Evolutionary conservation across 1,140 invertebrate genomes (phyloP).

Genomic region (Drosophila sechellia): DNA sequence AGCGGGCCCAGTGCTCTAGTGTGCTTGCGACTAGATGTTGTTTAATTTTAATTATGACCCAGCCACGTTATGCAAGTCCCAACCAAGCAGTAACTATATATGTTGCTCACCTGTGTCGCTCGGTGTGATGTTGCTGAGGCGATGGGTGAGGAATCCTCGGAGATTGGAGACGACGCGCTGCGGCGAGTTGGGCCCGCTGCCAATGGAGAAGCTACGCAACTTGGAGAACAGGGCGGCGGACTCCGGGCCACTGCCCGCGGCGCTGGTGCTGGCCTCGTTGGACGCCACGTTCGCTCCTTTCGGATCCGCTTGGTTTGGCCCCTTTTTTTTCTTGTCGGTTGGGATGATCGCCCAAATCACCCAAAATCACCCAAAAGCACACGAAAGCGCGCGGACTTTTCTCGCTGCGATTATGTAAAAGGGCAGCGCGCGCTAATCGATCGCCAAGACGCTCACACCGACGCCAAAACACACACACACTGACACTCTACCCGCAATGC

Average conservation of each 20-base stretch:
- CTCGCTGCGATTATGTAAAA: slow-evolving; percentile 48
- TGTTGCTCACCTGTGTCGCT: slow-evolving; percentile 86
- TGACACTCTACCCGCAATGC: slow-evolving; percentile 52
- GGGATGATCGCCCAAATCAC: background rate
- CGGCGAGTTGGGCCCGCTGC: slow-evolving; percentile 85
- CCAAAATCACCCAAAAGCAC: background rate
- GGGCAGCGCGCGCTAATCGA: slow-evolving; percentile 17
- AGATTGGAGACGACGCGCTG: slow-evolving; percentile 86
- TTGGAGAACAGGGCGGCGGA: slow-evolving; percentile 84
- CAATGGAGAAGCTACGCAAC: slow-evolving; percentile 84
- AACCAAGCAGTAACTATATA: background rate
- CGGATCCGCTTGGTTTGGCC: background rate
- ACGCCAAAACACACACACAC: slow-evolving; percentile 33
- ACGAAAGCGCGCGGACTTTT: slow-evolving; percentile 29
- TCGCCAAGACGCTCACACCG: slow-evolving; percentile 15
- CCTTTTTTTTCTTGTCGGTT: background rate
- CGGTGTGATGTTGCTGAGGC: slow-evolving; percentile 85
- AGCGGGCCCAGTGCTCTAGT: slow-evolving; percentile 42
- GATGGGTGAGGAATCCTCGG: slow-evolving; percentile 86
- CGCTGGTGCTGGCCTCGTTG: slow-evolving; percentile 78
- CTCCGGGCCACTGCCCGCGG: slow-evolving; percentile 75
- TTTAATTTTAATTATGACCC: slow-evolving; percentile 76
- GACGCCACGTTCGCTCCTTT: slow-evolving; percentile 81
- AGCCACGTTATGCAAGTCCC: slow-evolving; percentile 64
- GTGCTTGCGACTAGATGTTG: slow-evolving; percentile 64